Percentiles rank a stretch among this genome's conserved stretches.
These are phyloP conservation scores for Proterorhinus semilunaris DNA, from an alignment of 2,113 vertebrate species.

Conservation along the genomic window DNA sequence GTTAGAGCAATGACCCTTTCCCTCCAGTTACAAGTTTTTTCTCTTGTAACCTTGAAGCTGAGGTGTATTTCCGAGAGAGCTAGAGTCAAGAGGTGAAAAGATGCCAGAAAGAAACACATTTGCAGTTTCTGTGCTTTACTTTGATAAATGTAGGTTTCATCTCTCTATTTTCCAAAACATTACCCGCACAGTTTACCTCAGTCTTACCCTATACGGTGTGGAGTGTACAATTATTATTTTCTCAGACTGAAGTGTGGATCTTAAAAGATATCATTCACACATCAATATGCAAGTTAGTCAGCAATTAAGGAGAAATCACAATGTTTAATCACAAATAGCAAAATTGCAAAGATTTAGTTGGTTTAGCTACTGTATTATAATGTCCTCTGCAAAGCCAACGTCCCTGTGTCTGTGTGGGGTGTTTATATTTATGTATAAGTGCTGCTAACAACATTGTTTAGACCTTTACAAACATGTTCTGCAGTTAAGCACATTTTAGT, in stretches of 20 bases:
- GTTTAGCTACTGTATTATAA: too few species aligned
- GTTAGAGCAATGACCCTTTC: background rate
- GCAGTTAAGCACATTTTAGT: too few species aligned
- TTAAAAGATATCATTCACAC: background rate
- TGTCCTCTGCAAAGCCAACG: too few species aligned
- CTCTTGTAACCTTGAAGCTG: background rate
- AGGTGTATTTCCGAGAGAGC: background rate
- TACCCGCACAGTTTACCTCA: background rate
- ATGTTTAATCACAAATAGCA: too few species aligned
- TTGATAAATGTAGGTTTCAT: background rate
- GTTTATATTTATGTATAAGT: too few species aligned
- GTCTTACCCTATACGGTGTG: background rate
- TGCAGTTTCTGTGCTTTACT: background rate
- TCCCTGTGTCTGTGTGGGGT: too few species aligned
- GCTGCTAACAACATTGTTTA: too few species aligned
- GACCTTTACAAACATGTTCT: too few species aligned
- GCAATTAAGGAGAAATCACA: too few species aligned
- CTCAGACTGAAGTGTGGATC: background rate
- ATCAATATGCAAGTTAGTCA: background rate
- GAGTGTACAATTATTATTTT: background rate
- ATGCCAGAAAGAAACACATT: background rate
- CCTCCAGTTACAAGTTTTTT: background rate
- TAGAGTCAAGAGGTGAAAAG: background rate
- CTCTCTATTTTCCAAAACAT: conserved; percentile 2
- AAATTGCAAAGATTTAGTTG: too few species aligned